phyloP scores from a whole-genome alignment of 2,888 invertebrate genomes.

The Acanthosepion lycidas region DNA sequence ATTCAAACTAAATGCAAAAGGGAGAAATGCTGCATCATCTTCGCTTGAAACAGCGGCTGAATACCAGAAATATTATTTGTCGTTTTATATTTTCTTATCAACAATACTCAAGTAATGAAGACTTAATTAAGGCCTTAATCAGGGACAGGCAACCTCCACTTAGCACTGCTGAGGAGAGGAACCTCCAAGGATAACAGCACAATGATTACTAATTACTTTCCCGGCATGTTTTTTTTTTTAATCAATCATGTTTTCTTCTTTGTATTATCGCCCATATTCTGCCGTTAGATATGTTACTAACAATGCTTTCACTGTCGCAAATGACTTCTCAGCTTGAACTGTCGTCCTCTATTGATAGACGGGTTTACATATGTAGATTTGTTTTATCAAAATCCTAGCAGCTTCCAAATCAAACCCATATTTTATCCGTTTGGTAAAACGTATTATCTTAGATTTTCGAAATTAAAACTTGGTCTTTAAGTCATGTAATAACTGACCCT shows the following conservation, averaged over 20 bases:
- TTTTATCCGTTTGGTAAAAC: too few species aligned
- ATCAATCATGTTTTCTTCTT: background rate
- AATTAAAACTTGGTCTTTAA: too few species aligned
- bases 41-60: too few species aligned
- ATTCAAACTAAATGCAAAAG: background rate
- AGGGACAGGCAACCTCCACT: background rate
- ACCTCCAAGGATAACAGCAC: background rate
- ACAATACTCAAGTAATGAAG: background rate
- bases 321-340: background rate
- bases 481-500: too few species aligned
- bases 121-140: background rate
- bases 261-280: background rate
- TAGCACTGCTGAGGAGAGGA: background rate
- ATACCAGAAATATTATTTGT: too few species aligned
- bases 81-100: background rate
- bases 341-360: too few species aligned
- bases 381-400: too few species aligned
- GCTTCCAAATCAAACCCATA: too few species aligned
- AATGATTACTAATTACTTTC: background rate
- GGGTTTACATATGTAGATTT: too few species aligned
- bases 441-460: too few species aligned
- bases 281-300: background rate
- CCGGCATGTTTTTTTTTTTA: background rate
- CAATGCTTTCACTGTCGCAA: background rate
- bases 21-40: too few species aligned